Evolutionary conservation across 2,113 vertebrate genomes (phyloP).

Genomic region (Leptobrachium leishanense): DNA sequence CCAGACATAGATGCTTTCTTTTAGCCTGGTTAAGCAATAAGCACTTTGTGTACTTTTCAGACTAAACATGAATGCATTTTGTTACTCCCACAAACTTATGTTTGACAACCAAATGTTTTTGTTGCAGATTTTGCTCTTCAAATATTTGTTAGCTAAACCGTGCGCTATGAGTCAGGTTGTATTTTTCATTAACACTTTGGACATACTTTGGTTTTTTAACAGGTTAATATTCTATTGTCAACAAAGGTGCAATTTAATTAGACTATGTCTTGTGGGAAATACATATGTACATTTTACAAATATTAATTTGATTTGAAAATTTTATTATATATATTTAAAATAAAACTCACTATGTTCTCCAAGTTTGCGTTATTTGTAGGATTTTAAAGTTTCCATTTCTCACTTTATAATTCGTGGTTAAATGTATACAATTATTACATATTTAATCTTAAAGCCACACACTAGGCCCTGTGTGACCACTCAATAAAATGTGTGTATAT

Average conservation of each 20-base stretch:
- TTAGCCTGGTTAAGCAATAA: slow-evolving; percentile 37
- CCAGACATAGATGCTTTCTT: slow-evolving; percentile 46
- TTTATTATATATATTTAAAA: no score
- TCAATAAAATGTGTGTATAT: no score
- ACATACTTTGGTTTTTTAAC: not conserved
- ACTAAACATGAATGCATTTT: slow-evolving; percentile 48
- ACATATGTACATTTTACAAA: no score
- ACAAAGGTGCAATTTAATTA: not conserved
- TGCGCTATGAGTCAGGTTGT: slow-evolving; percentile 24
- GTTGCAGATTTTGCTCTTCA: slow-evolving; percentile 37
- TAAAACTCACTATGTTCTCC: no score
- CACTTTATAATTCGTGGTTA: no score
- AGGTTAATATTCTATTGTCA: not conserved
- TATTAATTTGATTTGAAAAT: no score
- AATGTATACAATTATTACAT: no score
- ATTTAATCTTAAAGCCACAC: no score
- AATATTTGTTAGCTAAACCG: slow-evolving; percentile 38
- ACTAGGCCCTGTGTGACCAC: no score
- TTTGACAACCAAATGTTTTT: slow-evolving; percentile 45
- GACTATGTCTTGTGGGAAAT: no score
- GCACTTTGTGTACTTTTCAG: slow-evolving; percentile 43
- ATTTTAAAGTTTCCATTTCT: no score
- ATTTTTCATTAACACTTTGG: not conserved
- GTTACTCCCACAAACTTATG: slow-evolving; percentile 26
- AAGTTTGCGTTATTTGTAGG: no score